These are phyloP conservation scores for Leucania comma DNA, from an alignment of 2,888 invertebrate species.

Conservation along the genomic window DNA sequence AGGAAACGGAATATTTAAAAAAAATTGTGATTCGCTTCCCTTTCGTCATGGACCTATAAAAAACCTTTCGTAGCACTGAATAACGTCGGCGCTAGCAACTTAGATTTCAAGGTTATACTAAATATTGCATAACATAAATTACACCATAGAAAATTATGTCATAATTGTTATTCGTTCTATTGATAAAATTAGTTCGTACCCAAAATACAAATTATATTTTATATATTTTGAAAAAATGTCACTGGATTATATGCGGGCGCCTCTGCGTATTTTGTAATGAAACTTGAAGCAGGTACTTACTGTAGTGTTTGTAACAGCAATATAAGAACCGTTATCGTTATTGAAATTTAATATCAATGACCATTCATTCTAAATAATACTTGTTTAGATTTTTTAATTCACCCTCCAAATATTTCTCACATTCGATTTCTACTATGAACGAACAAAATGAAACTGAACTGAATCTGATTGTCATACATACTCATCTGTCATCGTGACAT, in stretches of 20 bases:
- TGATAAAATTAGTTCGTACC: not conserved
- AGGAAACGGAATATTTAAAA: not conserved
- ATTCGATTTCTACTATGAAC: conserved; percentile 2
- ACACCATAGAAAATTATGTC: conserved; percentile 1
- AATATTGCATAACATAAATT: conserved; percentile 59
- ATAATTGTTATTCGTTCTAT: not conserved
- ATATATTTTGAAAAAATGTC: conserved; percentile 5
- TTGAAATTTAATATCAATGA: conserved; percentile 34
- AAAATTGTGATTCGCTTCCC: not conserved
- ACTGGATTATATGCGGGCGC: not conserved
- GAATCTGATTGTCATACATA: conserved; percentile 14
- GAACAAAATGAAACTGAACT: conserved; percentile 4
- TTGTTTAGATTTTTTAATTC: conserved; percentile 16
- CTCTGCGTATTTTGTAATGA: not conserved
- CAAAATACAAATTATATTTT: not conserved
- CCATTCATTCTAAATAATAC: conserved; percentile 19
- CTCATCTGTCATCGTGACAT: not conserved
- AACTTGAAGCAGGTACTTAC: conserved; percentile 47
- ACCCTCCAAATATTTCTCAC: conserved; percentile 28
- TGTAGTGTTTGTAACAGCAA: conserved; percentile 20
- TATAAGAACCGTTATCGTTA: conserved; percentile 16
- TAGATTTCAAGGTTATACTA: conserved; percentile 57
- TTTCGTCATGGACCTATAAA: no score
- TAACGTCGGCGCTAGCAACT: conserved; percentile 46
- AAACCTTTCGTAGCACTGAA: not conserved